phyloP scores from a whole-genome alignment of 1,140 invertebrate species.

The Hypsibius dujardini region DNA sequence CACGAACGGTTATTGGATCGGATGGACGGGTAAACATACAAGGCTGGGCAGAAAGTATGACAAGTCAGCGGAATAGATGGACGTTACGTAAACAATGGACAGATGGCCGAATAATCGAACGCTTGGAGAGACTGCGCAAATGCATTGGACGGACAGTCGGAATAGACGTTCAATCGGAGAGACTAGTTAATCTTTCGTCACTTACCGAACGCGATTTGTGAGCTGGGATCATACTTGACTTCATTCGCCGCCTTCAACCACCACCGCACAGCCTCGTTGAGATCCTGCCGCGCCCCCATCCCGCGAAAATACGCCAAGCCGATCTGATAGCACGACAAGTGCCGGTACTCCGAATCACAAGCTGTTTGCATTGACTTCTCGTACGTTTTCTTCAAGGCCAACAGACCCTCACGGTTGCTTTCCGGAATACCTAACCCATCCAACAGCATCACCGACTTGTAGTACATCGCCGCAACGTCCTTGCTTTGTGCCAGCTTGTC shows the following conservation, averaged over 20 bases:
- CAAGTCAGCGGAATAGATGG: too few relatives aligned
- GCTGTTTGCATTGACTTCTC: not conserved
- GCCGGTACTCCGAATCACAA: not conserved
- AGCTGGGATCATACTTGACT: conserved; percentile 9
- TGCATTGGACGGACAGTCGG: too few relatives aligned
- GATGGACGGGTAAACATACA: too few relatives aligned
- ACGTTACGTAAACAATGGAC: too few relatives aligned
- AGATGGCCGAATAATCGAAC: too few relatives aligned
- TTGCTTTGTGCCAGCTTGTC: not conserved
- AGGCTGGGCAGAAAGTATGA: too few relatives aligned
- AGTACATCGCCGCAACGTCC: not conserved
- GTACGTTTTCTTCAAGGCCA: not conserved
- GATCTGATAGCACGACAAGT: conserved; percentile 14
- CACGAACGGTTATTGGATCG: too few relatives aligned
- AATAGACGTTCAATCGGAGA: too few relatives aligned
- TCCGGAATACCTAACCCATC: conserved; percentile 5
- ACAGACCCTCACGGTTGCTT: conserved; percentile 8
- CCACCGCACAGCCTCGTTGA: not conserved
- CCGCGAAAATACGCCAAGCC: not conserved
- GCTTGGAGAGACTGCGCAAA: too few relatives aligned
- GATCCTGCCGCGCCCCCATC: not conserved
- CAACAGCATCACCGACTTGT: not conserved
- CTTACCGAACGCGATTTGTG: not conserved
- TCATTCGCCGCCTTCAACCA: conserved; percentile 6
- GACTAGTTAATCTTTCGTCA: too few relatives aligned